Base-by-base conservation (phyloP, 2,888 invertebrate genomes). In the Elegia similella region DNA sequence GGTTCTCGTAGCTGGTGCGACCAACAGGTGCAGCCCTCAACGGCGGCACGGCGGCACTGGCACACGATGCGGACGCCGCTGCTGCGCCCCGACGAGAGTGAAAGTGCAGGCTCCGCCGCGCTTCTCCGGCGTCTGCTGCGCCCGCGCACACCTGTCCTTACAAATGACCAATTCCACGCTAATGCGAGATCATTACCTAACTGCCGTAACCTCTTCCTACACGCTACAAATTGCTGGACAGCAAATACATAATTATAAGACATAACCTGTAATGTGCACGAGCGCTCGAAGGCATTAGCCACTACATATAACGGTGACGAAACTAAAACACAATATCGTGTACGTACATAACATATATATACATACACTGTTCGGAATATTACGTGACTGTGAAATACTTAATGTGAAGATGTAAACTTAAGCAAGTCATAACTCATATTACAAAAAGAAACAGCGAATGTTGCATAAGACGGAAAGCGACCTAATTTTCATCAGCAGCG, bases 1-100 rank as follows among this genome's bases (percentile, higher is more conserved):
- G 70, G 69, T 72, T 71, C 71, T 76, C 70, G 72, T 68, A 68
- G 66, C 76, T 69, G 65, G 65, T 71, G 68, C 66, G 65, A 63
- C 62, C 63, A 64, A 67, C 68, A 70, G 83, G 85, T 76, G 88
- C 86, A 78, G 80, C 80, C 79, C 73, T 76, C 73, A 76, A 78
- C 82, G 76, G 77, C 79, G 82, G 76, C 86, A 84, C 84, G 82
- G 79, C 83, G 80, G 82, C 86, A 86, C 88, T 84, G 77, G 64
- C 69, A 65, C 68, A 64, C 64, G 63, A 64, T 66, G 71, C 67
- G 70, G 68, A 59, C 68, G 62, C 63, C 63, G 78, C 78, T 69
- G 68, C 62, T 73, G 79, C 80, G 76, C 76, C 73, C 77, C 78
- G 68, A 61, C 78, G 86, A 89, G 78, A 91, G 91, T 91, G 91